Evolutionary conservation across 2,113 vertebrate species (phyloP).

Genomic region (Petaurus breviceps): DNA sequence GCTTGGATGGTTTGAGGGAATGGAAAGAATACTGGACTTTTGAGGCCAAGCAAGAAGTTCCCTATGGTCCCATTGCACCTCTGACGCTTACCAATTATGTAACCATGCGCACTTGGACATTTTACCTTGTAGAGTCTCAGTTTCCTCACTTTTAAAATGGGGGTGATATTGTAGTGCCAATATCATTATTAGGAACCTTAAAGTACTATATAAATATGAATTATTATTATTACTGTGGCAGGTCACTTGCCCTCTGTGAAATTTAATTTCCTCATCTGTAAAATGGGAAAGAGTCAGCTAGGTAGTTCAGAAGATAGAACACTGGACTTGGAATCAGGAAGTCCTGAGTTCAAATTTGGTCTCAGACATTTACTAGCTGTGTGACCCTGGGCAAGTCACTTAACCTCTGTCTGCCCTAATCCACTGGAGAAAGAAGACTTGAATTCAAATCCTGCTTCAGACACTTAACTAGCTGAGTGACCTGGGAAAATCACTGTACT

Average conservation of each 20-base stretch:
- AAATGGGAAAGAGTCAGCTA: not conserved
- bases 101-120: not conserved
- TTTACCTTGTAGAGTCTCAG: not conserved
- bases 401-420: not conserved
- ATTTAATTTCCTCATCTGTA: not conserved
- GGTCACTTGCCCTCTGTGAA: not conserved
- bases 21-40: not conserved
- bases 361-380: not conserved
- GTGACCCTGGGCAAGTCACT: not conserved
- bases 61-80: not conserved
- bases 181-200: not conserved
- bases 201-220: not conserved
- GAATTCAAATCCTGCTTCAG: not conserved
- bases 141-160: not conserved
- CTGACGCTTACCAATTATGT: not conserved
- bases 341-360: not conserved
- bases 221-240: not conserved
- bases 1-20: not conserved
- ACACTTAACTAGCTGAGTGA: not conserved
- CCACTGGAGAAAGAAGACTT: not conserved
- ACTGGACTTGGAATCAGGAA: not conserved
- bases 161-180: not conserved
- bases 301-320: not conserved
- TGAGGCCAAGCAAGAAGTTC: not conserved
- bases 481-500: not conserved